Evolutionary conservation across 2,888 invertebrate species (phyloP).

Genomic region (Eupithecia subumbrata): DNA sequence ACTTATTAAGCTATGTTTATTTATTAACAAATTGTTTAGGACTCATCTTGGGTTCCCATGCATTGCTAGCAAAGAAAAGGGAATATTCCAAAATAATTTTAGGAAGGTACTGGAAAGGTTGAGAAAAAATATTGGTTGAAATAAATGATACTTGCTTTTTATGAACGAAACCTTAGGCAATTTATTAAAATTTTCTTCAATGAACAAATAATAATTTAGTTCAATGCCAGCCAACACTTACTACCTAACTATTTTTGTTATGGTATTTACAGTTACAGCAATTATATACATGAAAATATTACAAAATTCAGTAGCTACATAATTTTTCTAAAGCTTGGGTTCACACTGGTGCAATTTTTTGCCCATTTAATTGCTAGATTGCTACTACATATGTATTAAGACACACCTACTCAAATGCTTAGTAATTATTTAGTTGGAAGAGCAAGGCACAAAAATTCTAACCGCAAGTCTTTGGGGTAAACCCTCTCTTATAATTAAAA

Average conservation of each 20-base stretch:
- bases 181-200: conserved; percentile 64
- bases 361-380: not conserved
- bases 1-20: conserved; percentile 57
- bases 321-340: not conserved
- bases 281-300: conserved; percentile 57
- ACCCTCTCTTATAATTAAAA: not conserved
- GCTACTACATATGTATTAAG: not conserved
- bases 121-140: conserved; percentile 26
- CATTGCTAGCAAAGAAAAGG: not conserved
- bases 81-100: not conserved
- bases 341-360: not conserved
- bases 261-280: conserved; percentile 48
- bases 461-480: not conserved
- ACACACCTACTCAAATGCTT: not conserved
- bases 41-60: not conserved
- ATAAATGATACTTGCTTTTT: conserved; percentile 42
- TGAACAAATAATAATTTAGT: conserved; percentile 61
- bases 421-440: conserved; percentile 3
- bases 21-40: conserved; percentile 45
- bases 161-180: conserved; percentile 66
- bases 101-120: not conserved
- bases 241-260: conserved; percentile 53
- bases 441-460: conserved; percentile 5
- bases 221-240: conserved; percentile 57
- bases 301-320: conserved; percentile 49